Base-by-base conservation (phyloP, 2,113 vertebrate species). In the Proteles cristata region DNA sequence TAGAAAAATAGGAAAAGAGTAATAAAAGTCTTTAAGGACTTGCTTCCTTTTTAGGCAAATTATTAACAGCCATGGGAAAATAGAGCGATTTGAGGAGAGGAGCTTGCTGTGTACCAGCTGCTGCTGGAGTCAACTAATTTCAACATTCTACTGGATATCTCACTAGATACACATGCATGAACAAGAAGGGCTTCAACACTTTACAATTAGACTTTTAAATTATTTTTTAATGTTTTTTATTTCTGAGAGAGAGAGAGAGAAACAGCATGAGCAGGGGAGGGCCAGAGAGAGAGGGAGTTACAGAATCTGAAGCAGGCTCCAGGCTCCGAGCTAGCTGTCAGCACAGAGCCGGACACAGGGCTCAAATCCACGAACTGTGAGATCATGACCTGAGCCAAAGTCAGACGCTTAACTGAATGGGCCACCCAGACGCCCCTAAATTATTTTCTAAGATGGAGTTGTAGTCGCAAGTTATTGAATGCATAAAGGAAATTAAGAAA, bases 41-140 rank as follows among this genome's bases (percentile, higher is more conserved):
- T 85, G 48, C 89, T 98, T 98, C 95, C 97, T 97, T 98, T 98
- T 98, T 96, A 97, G 92, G 88, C 90, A 97, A 97, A 97, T 99
- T 98, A 98, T 98, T 99, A 98, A 98, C 98, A 97, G 96, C 80
- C 87, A 94, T 3, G 74, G 94, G 91, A 92, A 88, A 97, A 76
- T 93, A 93, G 98, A 98, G 94, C 97, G 98, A 98, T 98, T 98
- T 88, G 96, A 96, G 84, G 94, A 96, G 11, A 80, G 97, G 97
- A 97, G 96, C 97, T 96, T 97, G 97, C 98, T 98, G 98, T 0
- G 81, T 90, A 81, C 94, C 97, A 99, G 98, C 98, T 98, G 98
- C 97, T 98, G 89, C 97, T 96, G 61, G 88, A 94, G 76, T 96
- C 86, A 94, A 86, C 89, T 97, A 95, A 98, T 98, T 98, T 96